A percentile compares a stretch with the other conserved stretches of the same genome.
phyloP scores from a whole-genome alignment of 1,140 invertebrate genomes.

The Drosophila nigromelanica region DNA sequence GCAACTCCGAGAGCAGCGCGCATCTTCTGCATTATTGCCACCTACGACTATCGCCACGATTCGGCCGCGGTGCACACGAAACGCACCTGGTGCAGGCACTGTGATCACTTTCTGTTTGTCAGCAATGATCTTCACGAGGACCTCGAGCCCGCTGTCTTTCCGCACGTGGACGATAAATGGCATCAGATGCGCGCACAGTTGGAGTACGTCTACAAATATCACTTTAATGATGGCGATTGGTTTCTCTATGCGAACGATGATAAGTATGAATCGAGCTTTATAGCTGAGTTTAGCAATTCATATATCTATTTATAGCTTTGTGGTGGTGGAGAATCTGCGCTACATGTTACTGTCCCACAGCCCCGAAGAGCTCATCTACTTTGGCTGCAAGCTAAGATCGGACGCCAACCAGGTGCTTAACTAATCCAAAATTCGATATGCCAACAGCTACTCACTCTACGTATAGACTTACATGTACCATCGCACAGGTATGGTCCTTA shows the following conservation, averaged over 20 bases:
- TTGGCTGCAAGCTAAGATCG: conserved; percentile 59
- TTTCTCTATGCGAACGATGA: conserved; percentile 64
- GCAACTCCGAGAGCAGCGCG: neutral
- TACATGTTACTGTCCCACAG: conserved; percentile 46
- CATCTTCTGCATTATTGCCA: conserved; percentile 66
- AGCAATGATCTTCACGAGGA: conserved; percentile 52
- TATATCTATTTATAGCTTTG: conserved; percentile 44
- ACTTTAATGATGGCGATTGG: conserved; percentile 62
- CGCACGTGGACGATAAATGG: conserved; percentile 51
- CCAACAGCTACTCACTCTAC: neutral
- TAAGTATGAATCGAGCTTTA: conserved; percentile 46
- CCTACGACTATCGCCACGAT: conserved; percentile 38
- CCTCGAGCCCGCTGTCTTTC: conserved; percentile 58
- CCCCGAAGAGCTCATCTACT: conserved; percentile 58
- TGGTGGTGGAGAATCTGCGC: conserved; percentile 65
- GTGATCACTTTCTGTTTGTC: conserved; percentile 64
- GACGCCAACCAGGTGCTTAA: conserved; percentile 28
- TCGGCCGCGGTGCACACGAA: conserved; percentile 40
- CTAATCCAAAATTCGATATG: neutral
- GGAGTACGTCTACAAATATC: conserved; percentile 60
- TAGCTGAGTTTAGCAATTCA: neutral
- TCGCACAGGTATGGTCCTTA: conserved; percentile 46
- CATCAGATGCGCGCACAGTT: conserved; percentile 41
- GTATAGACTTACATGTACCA: conserved; percentile 50
- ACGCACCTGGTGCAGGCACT: conserved; percentile 58